These are phyloP conservation scores for Oncopeltus fasciatus DNA, from an alignment of 1,140 invertebrate species.

Conservation along the genomic window DNA sequence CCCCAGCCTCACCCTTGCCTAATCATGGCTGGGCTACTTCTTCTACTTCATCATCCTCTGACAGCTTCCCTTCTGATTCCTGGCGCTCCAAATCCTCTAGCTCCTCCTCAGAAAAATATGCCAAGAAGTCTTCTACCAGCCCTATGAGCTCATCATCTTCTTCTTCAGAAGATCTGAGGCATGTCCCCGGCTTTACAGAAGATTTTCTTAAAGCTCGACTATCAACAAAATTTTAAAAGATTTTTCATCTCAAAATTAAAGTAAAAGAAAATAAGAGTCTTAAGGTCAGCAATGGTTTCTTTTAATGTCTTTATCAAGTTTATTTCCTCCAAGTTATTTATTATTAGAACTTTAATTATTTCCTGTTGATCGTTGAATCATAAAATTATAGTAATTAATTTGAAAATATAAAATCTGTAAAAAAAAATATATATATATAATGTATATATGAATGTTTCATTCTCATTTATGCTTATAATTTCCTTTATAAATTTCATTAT, in stretches of 20 bases:
- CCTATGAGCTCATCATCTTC: not conserved
- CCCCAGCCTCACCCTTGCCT: slow-evolving; percentile 1
- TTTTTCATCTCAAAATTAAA: not conserved
- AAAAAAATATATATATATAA: too few species aligned
- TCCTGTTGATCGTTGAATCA: too few species aligned
- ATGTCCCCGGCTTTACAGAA: slow-evolving; percentile 18
- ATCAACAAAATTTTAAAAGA: slow-evolving; percentile 16
- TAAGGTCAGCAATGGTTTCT: too few species aligned
- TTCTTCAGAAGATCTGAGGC: slow-evolving; percentile 9
- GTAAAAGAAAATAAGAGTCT: too few species aligned
- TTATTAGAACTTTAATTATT: too few species aligned
- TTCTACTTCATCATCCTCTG: not conserved
- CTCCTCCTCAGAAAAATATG: slow-evolving; percentile 13
- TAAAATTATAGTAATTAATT: too few species aligned
- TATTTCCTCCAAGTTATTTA: too few species aligned
- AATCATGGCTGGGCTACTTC: not conserved
- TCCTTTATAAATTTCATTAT: too few species aligned
- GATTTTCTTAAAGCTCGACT: slow-evolving; percentile 17
- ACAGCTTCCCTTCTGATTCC: not conserved
- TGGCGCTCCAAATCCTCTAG: slow-evolving; percentile 16
- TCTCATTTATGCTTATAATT: too few species aligned
- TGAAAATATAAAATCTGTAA: too few species aligned
- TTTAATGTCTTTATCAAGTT: too few species aligned
- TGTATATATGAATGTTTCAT: too few species aligned
- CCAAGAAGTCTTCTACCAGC: not conserved